Percentiles rank a stretch among this genome's conserved stretches.
These are phyloP conservation scores for Sarcophaga carnaria DNA, from an alignment of 2,888 invertebrate genomes.

Conservation along the genomic window DNA sequence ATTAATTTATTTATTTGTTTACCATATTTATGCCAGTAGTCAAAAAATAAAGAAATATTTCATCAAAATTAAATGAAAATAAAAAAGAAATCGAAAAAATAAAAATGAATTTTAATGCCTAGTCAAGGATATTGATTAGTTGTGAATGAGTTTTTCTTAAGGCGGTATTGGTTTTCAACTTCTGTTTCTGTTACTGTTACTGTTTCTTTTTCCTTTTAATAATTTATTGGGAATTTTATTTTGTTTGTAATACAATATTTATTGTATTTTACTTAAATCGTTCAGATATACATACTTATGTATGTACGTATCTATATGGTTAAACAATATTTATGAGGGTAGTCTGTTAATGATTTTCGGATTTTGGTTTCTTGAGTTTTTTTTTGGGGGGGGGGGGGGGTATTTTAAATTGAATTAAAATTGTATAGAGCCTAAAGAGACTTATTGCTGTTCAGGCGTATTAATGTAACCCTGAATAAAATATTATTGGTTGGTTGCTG, in stretches of 20 bases:
- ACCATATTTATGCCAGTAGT: background rate
- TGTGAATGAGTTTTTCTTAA: constrained; percentile 25
- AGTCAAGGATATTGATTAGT: constrained; percentile 62
- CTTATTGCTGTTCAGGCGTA: constrained; percentile 46
- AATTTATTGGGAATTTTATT: constrained; percentile 46
- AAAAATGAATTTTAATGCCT: constrained; percentile 51
- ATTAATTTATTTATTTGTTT: background rate
- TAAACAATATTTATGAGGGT: no score
- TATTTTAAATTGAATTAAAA: constrained; percentile 8
- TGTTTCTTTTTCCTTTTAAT: background rate
- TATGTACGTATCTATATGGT: no score
- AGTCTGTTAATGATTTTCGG: no score
- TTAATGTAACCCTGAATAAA: constrained; percentile 66
- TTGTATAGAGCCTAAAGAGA: constrained; percentile 7
- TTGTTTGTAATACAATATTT: constrained; percentile 31
- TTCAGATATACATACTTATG: background rate
- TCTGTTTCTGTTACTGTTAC: background rate
- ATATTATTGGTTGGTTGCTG: constrained; percentile 1
- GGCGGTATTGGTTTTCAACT: background rate
- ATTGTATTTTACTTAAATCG: constrained; percentile 8
- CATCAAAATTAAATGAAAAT: background rate
- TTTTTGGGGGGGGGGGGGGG: background rate
- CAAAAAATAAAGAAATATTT: constrained; percentile 6
- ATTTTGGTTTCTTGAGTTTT: no score
- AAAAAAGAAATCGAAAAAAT: constrained; percentile 20